Evolutionary conservation across 1,140 invertebrate genomes (phyloP).

Genomic region (Drosophila micromelanica): DNA sequence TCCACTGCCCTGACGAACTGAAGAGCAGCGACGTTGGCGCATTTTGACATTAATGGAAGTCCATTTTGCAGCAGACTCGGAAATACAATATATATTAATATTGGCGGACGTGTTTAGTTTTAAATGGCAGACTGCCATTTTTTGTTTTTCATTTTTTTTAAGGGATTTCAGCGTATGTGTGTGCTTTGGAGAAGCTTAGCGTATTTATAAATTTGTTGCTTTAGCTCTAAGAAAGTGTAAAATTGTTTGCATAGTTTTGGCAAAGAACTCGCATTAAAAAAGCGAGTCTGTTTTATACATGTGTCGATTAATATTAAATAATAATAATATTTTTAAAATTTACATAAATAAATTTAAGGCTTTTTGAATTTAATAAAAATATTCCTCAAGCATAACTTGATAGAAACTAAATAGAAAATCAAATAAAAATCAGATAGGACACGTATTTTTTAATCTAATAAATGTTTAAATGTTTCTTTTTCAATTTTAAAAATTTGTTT

Average conservation of each 20-base stretch:
- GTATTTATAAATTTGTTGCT: slow-evolving; percentile 20
- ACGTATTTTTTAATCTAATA: too few relatives aligned
- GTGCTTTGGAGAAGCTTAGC: slow-evolving; percentile 1
- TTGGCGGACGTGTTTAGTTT: slow-evolving; percentile 49
- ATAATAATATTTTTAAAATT: too few relatives aligned
- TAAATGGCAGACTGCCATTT: slow-evolving; percentile 21
- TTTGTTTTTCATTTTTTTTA: neutral
- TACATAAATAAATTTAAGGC: too few relatives aligned
- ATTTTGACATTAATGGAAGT: slow-evolving; percentile 59
- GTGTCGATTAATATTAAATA: neutral
- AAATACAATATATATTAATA: slow-evolving; percentile 47
- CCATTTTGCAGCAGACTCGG: neutral
- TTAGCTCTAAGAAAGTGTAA: slow-evolving; percentile 6
- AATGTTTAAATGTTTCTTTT: too few relatives aligned
- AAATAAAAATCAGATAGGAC: too few relatives aligned
- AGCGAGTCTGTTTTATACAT: neutral
- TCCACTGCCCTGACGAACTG: neutral
- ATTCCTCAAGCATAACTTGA: too few relatives aligned
- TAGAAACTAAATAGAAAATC: too few relatives aligned
- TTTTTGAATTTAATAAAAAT: too few relatives aligned
- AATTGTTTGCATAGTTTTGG: slow-evolving; percentile 19
- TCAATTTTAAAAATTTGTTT: too few relatives aligned
- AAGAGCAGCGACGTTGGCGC: slow-evolving; percentile 13
- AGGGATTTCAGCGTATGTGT: slow-evolving; percentile 15
- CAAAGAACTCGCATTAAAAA: slow-evolving; percentile 8